These are phyloP conservation scores for Drosophila ercepeae DNA, from an alignment of 1,140 invertebrate species.

Conservation along the genomic window DNA sequence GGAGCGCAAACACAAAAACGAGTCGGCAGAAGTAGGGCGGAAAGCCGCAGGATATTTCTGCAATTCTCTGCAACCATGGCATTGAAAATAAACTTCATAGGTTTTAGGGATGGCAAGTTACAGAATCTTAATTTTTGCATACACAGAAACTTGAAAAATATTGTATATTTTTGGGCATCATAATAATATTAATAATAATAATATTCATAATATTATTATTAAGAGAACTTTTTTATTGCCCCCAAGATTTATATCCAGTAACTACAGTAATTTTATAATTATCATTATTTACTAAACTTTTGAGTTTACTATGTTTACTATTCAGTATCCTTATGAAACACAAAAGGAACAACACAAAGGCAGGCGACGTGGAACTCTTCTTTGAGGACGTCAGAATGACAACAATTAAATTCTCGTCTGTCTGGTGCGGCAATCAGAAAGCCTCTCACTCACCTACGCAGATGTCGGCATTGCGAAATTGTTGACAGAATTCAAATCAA, in stretches of 20 bases:
- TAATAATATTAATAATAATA: too few relatives aligned
- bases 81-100: conserved; percentile 43
- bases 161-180: too few relatives aligned
- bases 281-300: too few relatives aligned
- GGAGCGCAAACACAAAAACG: conserved; percentile 26
- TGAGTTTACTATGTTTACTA: too few relatives aligned
- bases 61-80: conserved; percentile 26
- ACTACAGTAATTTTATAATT: too few relatives aligned
- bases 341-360: conserved; percentile 9
- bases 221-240: too few relatives aligned
- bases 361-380: conserved; percentile 28
- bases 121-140: too few relatives aligned
- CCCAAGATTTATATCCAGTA: too few relatives aligned
- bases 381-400: conserved; percentile 59
- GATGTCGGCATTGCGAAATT: conserved; percentile 63
- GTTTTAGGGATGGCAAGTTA: neutral
- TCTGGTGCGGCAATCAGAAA: conserved; percentile 18
- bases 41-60: conserved; percentile 9
- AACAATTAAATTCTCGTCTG: conserved; percentile 66
- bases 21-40: conserved; percentile 35
- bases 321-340: neutral
- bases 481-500: conserved; percentile 80
- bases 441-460: conserved; percentile 10
- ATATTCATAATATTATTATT: too few relatives aligned
- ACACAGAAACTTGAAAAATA: too few relatives aligned